phyloP scores from a whole-genome alignment of 2,113 vertebrate genomes.

The Melanostigma gelatinosum region DNA sequence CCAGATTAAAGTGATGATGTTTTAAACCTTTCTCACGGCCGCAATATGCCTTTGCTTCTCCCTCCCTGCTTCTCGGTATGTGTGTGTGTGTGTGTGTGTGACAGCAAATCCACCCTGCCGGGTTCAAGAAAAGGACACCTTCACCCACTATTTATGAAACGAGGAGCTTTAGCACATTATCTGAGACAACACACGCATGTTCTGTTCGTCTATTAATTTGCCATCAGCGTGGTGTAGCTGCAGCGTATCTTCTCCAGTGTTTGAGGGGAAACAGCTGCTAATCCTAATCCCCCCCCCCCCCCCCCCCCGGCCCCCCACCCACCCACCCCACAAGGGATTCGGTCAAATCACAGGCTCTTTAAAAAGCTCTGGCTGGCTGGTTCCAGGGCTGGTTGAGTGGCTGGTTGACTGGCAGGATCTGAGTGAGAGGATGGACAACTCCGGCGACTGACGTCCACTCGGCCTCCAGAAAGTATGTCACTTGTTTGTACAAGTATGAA shows the following conservation, averaged over 20 bases:
- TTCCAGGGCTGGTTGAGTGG: slow-evolving; percentile 70
- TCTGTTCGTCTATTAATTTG: slow-evolving; percentile 83
- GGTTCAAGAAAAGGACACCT: slow-evolving; percentile 82
- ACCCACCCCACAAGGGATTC: slow-evolving; percentile 72
- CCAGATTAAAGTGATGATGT: slow-evolving; percentile 80
- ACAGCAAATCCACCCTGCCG: slow-evolving; percentile 66
- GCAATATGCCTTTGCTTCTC: slow-evolving; percentile 72
- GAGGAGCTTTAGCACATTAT: slow-evolving; percentile 79
- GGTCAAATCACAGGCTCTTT: slow-evolving; percentile 80
- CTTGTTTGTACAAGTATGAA: slow-evolving; percentile 60
- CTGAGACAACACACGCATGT: slow-evolving; percentile 70
- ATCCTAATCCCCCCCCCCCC: slow-evolving; percentile 78
- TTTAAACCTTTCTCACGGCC: slow-evolving; percentile 81
- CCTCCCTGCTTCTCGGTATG: slow-evolving; percentile 53
- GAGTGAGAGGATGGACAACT: slow-evolving; percentile 69
- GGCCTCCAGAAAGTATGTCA: slow-evolving; percentile 64
- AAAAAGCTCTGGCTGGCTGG: slow-evolving; percentile 78
- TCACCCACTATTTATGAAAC: slow-evolving; percentile 77
- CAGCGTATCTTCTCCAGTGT: slow-evolving; percentile 75
- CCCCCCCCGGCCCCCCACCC: slow-evolving; percentile 42
- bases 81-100: slow-evolving; percentile 37
- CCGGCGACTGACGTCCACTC: slow-evolving; percentile 61
- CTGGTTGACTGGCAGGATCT: slow-evolving; percentile 74
- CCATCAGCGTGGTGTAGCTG: slow-evolving; percentile 75
- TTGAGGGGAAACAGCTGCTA: slow-evolving; percentile 82